Conservation (phyloP, 2,113 vertebrate genomes). For the Cyanocitta stelleri region DNA sequence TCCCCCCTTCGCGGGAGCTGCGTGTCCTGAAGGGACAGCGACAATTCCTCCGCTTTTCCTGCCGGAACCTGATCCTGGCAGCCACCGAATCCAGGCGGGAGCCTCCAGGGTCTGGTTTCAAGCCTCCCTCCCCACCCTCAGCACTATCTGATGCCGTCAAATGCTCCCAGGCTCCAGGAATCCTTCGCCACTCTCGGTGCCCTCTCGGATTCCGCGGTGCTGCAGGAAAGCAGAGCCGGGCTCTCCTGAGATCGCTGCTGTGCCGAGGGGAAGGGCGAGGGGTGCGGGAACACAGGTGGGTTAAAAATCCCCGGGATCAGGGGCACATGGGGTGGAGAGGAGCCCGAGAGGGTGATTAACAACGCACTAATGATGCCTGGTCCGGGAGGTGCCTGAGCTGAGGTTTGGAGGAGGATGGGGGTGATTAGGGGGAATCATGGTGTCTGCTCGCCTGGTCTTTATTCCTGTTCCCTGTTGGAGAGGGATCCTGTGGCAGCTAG, state of each 20-base stretch:
- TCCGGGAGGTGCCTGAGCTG: neutral
- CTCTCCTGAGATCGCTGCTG: neutral
- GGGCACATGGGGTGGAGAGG: neutral
- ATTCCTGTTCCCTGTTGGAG: neutral
- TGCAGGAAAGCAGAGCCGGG: neutral
- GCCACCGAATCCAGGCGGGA: neutral
- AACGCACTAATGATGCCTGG: neutral
- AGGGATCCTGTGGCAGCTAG: neutral
- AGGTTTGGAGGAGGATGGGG: neutral
- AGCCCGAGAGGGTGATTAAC: neutral
- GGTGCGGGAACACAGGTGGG: neutral
- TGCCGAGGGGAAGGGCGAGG: neutral
- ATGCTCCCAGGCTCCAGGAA: neutral
- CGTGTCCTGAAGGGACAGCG: fast-evolving
- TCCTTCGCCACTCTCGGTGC: neutral
- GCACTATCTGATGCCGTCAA: neutral
- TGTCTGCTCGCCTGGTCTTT: neutral
- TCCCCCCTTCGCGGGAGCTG: neutral
- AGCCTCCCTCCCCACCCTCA: neutral
- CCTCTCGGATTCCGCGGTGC: slow-evolving; percentile 1
- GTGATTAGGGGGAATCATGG: fast-evolving
- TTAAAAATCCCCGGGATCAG: neutral
- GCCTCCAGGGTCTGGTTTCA: neutral
- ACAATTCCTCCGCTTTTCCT: neutral
- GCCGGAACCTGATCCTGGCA: neutral